phyloP scores from a whole-genome alignment of 2,888 invertebrate species.

The Lingula anatina region DNA sequence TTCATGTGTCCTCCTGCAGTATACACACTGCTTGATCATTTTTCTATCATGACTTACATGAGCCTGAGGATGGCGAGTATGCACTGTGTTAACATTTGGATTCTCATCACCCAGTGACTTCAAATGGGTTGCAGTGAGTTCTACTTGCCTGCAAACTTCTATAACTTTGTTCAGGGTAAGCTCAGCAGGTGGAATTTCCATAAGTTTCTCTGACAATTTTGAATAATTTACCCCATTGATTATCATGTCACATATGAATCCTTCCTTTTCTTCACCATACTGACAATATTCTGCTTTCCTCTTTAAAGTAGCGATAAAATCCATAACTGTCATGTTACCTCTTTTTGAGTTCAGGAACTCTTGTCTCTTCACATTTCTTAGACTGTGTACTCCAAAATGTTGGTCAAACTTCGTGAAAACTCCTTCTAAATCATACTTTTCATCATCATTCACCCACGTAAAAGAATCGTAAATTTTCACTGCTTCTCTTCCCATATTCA shows the following conservation, averaged over 20 bases:
- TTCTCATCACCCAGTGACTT: conserved; percentile 6
- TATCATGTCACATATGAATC: conserved; percentile 13
- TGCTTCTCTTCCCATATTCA: too few species aligned
- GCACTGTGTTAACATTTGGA: too few species aligned
- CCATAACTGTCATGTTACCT: conserved; percentile 8
- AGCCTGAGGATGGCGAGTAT: too few species aligned
- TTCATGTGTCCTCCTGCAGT: too few species aligned
- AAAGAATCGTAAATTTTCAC: too few species aligned
- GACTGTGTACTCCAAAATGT: conserved; percentile 14
- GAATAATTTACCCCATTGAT: conserved; percentile 12
- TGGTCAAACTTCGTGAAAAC: conserved; percentile 13
- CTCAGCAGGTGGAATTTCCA: conserved; percentile 9
- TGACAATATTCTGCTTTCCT: conserved; percentile 13
- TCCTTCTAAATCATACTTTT: conserved; percentile 9
- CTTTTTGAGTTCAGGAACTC: conserved; percentile 13
- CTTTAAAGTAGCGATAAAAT: conserved; percentile 11
- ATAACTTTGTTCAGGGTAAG: conserved; percentile 8
- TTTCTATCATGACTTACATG: too few species aligned
- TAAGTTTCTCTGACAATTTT: conserved; percentile 10
- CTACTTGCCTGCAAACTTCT: conserved; percentile 9
- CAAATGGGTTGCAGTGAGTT: conserved; percentile 9
- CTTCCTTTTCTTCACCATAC: conserved; percentile 13
- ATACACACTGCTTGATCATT: too few species aligned
- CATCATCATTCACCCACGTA: too few species aligned
- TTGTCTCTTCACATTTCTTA: conserved; percentile 13